Conservation (phyloP, 1,140 invertebrate genomes). For the Littorina saxatilis region DNA sequence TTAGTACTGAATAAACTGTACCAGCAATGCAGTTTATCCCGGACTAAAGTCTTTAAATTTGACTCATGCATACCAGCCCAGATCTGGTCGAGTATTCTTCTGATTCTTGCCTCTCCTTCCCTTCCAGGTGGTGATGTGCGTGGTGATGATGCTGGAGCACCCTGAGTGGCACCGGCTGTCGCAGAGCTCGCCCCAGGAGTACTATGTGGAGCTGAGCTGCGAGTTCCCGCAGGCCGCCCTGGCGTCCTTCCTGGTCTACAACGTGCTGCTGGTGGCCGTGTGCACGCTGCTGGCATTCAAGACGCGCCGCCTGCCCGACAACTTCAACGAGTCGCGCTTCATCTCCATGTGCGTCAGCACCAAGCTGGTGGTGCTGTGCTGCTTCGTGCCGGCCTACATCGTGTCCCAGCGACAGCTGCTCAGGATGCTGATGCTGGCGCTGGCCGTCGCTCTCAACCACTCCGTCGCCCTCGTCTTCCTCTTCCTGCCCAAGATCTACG, state of each 20-base stretch:
- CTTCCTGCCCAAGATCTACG: constrained; percentile 67
- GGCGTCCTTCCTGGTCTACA: constrained; percentile 82
- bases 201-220: constrained; percentile 53
- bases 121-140: constrained; percentile 41
- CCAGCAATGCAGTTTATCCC: too few relatives aligned
- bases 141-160: background rate
- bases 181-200: constrained; percentile 30
- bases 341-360: constrained; percentile 63
- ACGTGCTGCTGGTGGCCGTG: constrained; percentile 88
- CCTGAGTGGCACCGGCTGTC: constrained; percentile 16
- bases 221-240: constrained; percentile 38
- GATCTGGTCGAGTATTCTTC: too few relatives aligned
- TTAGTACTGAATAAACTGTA: too few relatives aligned
- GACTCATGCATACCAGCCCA: too few relatives aligned
- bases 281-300: constrained; percentile 93
- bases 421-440: constrained; percentile 49
- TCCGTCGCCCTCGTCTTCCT: constrained; percentile 59
- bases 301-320: constrained; percentile 60
- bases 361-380: constrained; percentile 62
- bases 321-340: constrained; percentile 65
- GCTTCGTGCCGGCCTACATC: constrained; percentile 64
- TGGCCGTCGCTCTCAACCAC: constrained; percentile 60
- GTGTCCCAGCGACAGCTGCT: constrained; percentile 44
- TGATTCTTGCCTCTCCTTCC: background rate
- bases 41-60: too few relatives aligned